Base-by-base conservation (phyloP, 2,113 vertebrate species). In the Machaerirhynchus nigripectus region DNA sequence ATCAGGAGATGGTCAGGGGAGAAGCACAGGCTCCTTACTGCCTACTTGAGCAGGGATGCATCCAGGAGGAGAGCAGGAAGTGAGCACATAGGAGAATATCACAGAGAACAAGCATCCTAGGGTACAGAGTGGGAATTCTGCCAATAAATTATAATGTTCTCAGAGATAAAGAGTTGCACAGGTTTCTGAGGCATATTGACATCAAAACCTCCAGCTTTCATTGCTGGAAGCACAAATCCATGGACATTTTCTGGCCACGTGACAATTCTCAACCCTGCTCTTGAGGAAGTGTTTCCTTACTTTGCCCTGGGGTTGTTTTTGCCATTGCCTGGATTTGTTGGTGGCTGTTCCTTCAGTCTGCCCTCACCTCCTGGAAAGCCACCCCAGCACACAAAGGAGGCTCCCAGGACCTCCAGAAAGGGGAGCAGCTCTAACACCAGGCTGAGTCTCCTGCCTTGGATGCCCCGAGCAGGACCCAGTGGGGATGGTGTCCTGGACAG, bases 361-460 rank as follows among this genome's bases (percentile, higher is more conserved):
- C 15, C 23, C 23, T 87, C 39, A 20, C 28, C 15, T 70, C 35
- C 27, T 60, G 13, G 14, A 63, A 78, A 82, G 11, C 11, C 30
- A 53, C 6, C 13, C 49, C 4, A 4, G 19, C 23, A 64, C 49
- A 22, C 0, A 3, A 50, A n/a, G 11, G 10, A 74, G 15, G 39
- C 20, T 33, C 11, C 39, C 37, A 53, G 37, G 20, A 8, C 2
- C 35, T 33, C 13, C 33, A 75, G 52, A 40, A 53, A 8, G 0
- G 0, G 33, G 1, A 82, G 15, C 22, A 82, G 11, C 53, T 84
- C 61, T 27, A 37, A 26, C 13, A 47, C 6, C 2, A 7, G 53
- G 12, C 10, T 3, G 6, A 0, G 0, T 28, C 15, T 40, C 13
- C 7, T 8, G 1, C 12, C 33, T n/a, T 44, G 15, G 14, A 14